phyloP scores from a whole-genome alignment of 2,113 vertebrate genomes.

The Prionailurus viverrinus region DNA sequence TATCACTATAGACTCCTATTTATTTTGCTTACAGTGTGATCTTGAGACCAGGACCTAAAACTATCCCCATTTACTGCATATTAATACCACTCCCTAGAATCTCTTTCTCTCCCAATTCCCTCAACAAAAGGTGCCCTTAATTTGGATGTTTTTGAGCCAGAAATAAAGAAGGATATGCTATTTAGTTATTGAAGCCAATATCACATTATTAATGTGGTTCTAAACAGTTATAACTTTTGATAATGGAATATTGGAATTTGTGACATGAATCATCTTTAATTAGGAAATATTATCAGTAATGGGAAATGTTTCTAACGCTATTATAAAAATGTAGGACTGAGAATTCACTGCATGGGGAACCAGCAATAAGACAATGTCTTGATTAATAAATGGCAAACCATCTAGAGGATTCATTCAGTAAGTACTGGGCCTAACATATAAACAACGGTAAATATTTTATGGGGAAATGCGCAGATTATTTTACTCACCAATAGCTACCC shows the following conservation, averaged over 20 bases:
- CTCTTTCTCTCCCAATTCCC: neutral
- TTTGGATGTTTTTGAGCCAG: neutral
- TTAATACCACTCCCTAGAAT: neutral
- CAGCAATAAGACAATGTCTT: neutral
- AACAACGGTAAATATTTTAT: conserved; percentile 33
- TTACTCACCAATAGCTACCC: neutral
- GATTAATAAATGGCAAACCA: neutral
- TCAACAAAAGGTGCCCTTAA: neutral
- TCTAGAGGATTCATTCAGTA: neutral
- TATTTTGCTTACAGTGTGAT: neutral
- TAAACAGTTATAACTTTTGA: neutral
- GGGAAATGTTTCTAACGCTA: neutral
- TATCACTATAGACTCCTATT: neutral
- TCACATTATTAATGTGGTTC: neutral
- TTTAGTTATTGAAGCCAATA: neutral
- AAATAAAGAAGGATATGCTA: neutral
- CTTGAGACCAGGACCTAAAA: neutral
- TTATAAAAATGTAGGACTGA: neutral
- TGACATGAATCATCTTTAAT: neutral
- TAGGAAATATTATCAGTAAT: neutral
- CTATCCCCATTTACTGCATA: neutral
- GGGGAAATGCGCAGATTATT: conserved; percentile 1
- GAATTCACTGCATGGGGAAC: neutral
- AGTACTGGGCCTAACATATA: neutral
- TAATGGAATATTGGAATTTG: neutral